Evolutionary conservation across 2,888 invertebrate genomes (phyloP), one percentile per base, ranked within the genome.

Genomic region (Drosophila barbarae): DNA sequence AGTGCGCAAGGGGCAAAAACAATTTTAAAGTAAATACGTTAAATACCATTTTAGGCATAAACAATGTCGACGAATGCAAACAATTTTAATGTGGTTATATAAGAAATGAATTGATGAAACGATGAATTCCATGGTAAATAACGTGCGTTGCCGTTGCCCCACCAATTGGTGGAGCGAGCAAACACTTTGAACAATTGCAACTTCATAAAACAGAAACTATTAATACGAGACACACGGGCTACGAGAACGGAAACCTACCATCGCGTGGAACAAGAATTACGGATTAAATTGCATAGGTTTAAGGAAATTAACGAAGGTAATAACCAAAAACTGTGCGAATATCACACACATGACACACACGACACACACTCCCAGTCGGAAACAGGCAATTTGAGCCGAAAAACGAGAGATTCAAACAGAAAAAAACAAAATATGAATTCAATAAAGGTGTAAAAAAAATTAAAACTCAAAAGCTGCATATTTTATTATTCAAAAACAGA

Each of bases 21-120:
- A 68, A 50, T 71, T 78, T 81, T 73, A 74, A 80, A 68, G 68
- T 73, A 81, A 74, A 72, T 75, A 72, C 58, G 57, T 69, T 77
- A 61, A 71, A 68, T 67, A 75, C 49, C 63, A 60, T 68, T 74
- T 76, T 77, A 76, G 74, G 72, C 71, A 72, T 60, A 61, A 59
- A 65, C 46, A 64, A 74, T 69, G 44, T 51, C 71, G 44, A 42
- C 42, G 46, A 67, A 68, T 60, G 68, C 52, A 61, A 83, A 74
- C 67, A 74, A 71, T 75, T 73, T 74, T 76, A 76, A 73, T 73
- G 76, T 63, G 66, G 66, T 71, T 71, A 64, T 61, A 76, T 61
- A 63, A 60, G 56, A 72, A 70, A 47, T 49, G 49, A 52, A 12
- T 5, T 18, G 44, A 12, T 18, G 44, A 61, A 36, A 8, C 38